Conservation (phyloP, 37 sponge, comb jelly and placozoan species). For the Theonella swinhoei region DNA sequence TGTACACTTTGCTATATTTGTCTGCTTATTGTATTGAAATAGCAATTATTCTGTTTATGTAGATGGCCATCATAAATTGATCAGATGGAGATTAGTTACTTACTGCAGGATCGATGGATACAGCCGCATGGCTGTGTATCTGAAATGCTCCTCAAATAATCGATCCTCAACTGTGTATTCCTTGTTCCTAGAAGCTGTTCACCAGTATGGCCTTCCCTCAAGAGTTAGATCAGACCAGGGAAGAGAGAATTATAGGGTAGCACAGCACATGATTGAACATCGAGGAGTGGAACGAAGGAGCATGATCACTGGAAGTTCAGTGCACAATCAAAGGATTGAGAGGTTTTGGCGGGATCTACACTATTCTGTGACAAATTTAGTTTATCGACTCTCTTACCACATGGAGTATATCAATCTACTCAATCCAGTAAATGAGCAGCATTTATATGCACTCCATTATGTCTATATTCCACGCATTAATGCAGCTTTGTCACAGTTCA, state of each 20-base stretch:
- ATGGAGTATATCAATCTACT: conserved; percentile 30
- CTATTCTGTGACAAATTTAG: conserved; percentile 28
- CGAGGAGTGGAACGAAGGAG: conserved; percentile 28
- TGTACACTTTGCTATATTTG: background rate
- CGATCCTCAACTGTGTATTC: conserved; percentile 5
- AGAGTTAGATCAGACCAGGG: conserved; percentile 34
- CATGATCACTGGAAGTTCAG: conserved; percentile 24
- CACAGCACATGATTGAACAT: conserved; percentile 35
- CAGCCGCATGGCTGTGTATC: conserved; percentile 12
- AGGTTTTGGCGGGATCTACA: conserved; percentile 37
- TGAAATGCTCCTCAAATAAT: conserved; percentile 23
- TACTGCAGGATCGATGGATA: conserved; percentile 29
- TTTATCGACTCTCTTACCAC: conserved; percentile 41
- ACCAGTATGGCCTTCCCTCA: conserved; percentile 21
- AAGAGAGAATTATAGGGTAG: conserved; percentile 26
- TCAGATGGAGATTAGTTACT: conserved; percentile 29
- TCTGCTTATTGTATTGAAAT: background rate
- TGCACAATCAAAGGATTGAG: conserved; percentile 51
- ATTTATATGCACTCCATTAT: conserved; percentile 58
- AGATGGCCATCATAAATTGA: conserved; percentile 33
- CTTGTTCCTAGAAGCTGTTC: conserved; percentile 7
- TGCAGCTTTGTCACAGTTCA: conserved; percentile 15
- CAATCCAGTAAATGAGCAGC: conserved; percentile 32
- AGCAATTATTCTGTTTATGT: background rate
- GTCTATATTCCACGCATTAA: conserved; percentile 60